Base-by-base conservation (phyloP, 2,888 invertebrate species). In the Pycnomerus fuliginosus region DNA sequence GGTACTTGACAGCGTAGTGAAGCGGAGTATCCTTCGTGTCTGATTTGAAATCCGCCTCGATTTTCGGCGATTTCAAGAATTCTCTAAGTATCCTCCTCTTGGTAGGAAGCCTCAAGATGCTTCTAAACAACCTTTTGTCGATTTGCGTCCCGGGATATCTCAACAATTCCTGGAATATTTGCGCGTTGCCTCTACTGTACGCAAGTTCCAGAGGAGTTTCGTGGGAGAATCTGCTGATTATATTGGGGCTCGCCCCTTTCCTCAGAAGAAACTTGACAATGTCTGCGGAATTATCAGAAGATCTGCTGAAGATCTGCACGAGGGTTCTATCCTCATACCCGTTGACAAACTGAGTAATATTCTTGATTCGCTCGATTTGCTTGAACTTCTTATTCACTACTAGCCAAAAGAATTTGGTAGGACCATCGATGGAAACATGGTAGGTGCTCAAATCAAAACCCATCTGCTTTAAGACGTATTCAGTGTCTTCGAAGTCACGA, bases 1-100 rank as follows among this genome's bases (percentile, higher is more conserved):
- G 16, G 13, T 32, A 30, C 16, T 16, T 32, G 8, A 39, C 23
- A 2, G 39, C 39, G 16, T 39, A 39, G 20, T 39, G 31, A 5
- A 39, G 15, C 17, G 39, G 39, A 16, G 39, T 39, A 30, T 39
- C 32, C 2, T 17, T 24, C 25, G 5, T 35, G 7, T 12, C 5
- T 5, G 13, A 35, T 8, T 24, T 25, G 22, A 24, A 35, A 24
- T 14, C 15, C 1, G 34, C 20, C 2, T 35, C 24, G 14, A 35
- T 3, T 12, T 35, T 35, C 7, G 23, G 15, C 3, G 34, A 35
- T 15, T 23, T 25, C 7, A 35, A 35, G n/a, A 35, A 15, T 8
- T 20, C 13, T 14, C 15, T 16, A 11, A 35, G 25, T 3, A 14
- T 15, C 7, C 22, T 16, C 3, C 15, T 11, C 16, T 35, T 35